Evolutionary conservation across 2,113 vertebrate species (phyloP).

Genomic region (Zosterops pallidus): DNA sequence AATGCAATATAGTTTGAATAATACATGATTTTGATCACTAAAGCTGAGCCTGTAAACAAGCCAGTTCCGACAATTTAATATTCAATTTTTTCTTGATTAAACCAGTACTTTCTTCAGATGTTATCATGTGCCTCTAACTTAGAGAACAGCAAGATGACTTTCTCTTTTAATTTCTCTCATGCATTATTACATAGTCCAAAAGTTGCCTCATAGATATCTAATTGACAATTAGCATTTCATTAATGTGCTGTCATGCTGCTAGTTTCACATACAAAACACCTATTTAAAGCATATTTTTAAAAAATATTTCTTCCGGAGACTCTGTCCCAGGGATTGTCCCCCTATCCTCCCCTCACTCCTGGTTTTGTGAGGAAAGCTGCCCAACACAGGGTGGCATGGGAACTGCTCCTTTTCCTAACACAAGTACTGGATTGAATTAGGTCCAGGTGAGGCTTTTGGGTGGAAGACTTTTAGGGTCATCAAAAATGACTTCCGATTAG

Average conservation of each 20-base stretch:
- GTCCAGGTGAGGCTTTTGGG: neutral
- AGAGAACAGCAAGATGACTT: neutral
- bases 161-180: neutral
- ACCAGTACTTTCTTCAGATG: neutral
- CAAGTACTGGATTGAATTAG: neutral
- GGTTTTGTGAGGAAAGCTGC: neutral
- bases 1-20: neutral
- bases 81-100: slow-evolving; percentile 28
- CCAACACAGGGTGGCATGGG: accelerated
- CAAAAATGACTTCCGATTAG: neutral
- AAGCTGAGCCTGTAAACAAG: neutral
- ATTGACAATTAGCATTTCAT: neutral
- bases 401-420: neutral
- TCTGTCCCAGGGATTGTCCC: neutral
- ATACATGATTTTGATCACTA: neutral
- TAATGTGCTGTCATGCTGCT: neutral
- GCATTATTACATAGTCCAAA: neutral
- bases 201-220: neutral
- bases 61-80: neutral
- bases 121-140: neutral
- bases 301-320: neutral
- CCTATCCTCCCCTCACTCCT: neutral
- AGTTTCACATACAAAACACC: neutral
- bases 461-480: neutral
- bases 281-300: neutral